Base-by-base conservation (phyloP, 2,888 invertebrate genomes). In the Lissocephala sabroskyi region DNA sequence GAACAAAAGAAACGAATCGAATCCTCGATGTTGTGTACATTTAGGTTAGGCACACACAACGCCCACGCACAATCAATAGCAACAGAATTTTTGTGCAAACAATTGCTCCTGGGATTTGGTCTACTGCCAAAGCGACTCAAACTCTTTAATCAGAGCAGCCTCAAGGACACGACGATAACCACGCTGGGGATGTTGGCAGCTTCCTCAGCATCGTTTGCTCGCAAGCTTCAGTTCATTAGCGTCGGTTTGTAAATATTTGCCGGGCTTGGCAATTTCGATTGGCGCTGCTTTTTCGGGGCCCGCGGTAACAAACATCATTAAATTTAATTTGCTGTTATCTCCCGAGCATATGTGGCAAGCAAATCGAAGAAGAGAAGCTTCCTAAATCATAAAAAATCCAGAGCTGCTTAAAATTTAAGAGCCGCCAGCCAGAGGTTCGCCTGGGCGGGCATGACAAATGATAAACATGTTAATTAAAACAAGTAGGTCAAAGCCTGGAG, bases 171-270 rank as follows among this genome's bases (percentile, higher is more conserved):
- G 26, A 23, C 11, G 16, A 35, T 14, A 13, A 3, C 35, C 13
- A 35, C 10, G 13, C 13, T 35, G 10, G 16, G 23, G 7, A 23
- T 23, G 23, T 19, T 11, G 48, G 30, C 32, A 36, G 40, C 32
- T 39, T 18, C 29, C 13, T 32, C 26, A 51, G 40, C 49, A 49
- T 54, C 41, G 52, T 55, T 62, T 48, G 64, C 65, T 73, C 68
- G 68, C 76, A 73, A 73, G 70, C 65, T 54, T 55, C 64, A 71
- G 68, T 71, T 71, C 78, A 71, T 71, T 78, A 71, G 78, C 76
- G 78, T 78, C 76, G 64, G 62, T 71, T 64, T 52, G 62, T 42
- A 75, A 78, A 78, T 78, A 78, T 78, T 77, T 74, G 45, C 71
- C 57, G 44, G 33, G 53, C 60, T 58, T 65, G 48, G 51, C 68